Evolutionary conservation across 2,113 vertebrate genomes (phyloP).

Genomic region (Phyllostomus discolor): DNA sequence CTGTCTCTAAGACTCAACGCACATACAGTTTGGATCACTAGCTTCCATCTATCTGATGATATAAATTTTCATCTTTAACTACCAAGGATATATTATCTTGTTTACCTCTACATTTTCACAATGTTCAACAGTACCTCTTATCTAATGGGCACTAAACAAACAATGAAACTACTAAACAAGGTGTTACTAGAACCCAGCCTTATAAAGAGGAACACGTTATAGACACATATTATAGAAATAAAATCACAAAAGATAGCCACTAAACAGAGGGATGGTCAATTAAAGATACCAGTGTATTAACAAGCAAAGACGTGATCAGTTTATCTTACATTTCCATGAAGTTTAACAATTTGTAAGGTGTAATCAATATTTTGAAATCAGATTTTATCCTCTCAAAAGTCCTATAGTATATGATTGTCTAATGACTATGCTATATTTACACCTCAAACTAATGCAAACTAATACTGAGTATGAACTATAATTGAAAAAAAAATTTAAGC

Average conservation of each 20-base stretch:
- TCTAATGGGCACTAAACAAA: not conserved
- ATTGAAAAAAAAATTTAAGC: not conserved
- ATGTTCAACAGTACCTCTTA: not conserved
- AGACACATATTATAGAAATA: not conserved
- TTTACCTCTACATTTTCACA: not conserved
- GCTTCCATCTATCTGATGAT: not conserved
- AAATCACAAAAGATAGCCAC: not conserved
- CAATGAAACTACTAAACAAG: not conserved
- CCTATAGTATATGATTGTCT: not conserved
- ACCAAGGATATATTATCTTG: not conserved
- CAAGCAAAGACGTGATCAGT: not conserved
- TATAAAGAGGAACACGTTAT: not conserved
- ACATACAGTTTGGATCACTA: not conserved
- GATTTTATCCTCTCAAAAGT: not conserved
- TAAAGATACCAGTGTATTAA: not conserved
- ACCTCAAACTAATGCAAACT: not conserved
- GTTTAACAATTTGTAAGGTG: not conserved
- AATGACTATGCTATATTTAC: not conserved
- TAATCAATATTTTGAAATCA: constrained; percentile 2
- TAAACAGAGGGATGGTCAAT: not conserved
- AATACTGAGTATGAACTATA: not conserved
- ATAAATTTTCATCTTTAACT: not conserved
- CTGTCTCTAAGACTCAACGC: not conserved
- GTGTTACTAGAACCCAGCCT: not conserved
- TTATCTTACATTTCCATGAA: not conserved